These are phyloP conservation scores for Helicorthomorpha holstii DNA, from an alignment of 1,140 invertebrate species.

Conservation along the genomic window DNA sequence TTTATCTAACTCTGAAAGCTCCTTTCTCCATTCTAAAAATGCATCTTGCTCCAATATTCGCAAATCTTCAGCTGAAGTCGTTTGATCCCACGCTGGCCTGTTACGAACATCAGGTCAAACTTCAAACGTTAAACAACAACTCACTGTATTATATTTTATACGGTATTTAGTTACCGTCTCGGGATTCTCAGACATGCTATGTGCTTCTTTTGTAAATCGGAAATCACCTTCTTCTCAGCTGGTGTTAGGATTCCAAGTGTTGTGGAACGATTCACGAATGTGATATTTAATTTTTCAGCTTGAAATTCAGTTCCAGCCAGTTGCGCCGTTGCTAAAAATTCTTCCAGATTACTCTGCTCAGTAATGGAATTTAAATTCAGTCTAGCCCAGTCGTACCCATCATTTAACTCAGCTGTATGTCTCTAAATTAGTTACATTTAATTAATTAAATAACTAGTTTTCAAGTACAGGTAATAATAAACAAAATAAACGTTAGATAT, in stretches of 20 bases:
- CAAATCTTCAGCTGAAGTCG: conserved; percentile 59
- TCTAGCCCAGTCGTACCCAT: conserved; percentile 76
- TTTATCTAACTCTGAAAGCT: conserved; percentile 38
- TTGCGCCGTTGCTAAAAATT: conserved; percentile 85
- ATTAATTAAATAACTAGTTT: too few species aligned
- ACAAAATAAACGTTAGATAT: too few species aligned
- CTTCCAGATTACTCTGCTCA: conserved; percentile 85
- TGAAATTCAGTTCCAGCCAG: conserved; percentile 80
- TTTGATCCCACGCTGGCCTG: conserved; percentile 61
- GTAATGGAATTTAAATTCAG: conserved; percentile 86
- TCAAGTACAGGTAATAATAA: too few species aligned
- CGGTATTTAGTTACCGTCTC: too few species aligned
- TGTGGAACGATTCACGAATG: conserved; percentile 45
- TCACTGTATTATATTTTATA: conserved; percentile 1
- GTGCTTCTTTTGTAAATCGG: conserved; percentile 44
- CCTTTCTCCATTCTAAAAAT: conserved; percentile 76
- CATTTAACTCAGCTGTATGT: conserved; percentile 69
- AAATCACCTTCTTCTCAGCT: conserved; percentile 40
- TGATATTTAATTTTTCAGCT: conserved; percentile 64
- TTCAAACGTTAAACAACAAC: not conserved
- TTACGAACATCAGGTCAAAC: conserved; percentile 11
- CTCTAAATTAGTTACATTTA: conserved; percentile 39
- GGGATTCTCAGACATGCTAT: conserved; percentile 53
- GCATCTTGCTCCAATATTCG: conserved; percentile 52
- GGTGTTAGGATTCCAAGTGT: conserved; percentile 41